A percentile compares a stretch with the other conserved stretches of the same genome.
Evolutionary conservation across 2,797 vertebrate species (phyloP).

Genomic region (Myotis daubentonii): DNA sequence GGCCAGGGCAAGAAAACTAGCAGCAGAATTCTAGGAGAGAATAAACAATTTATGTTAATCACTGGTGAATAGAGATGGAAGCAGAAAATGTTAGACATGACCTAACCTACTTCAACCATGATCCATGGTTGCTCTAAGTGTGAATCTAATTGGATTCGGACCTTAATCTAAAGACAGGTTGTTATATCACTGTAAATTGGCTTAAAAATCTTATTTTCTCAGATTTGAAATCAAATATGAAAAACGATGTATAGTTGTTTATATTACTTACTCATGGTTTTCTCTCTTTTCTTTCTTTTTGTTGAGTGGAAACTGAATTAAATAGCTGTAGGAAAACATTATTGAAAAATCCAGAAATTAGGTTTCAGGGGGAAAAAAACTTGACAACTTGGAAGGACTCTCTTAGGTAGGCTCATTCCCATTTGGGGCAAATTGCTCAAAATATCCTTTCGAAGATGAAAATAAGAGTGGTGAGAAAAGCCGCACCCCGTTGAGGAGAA

Average conservation of each 20-base stretch:
- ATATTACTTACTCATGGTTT: background rate
- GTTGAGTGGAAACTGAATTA: background rate
- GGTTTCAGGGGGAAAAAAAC: background rate
- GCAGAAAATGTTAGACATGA: background rate
- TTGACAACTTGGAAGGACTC: background rate
- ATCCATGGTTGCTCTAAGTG: background rate
- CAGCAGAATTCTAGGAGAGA: background rate
- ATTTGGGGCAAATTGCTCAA: background rate
- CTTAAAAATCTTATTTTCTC: slow-evolving; percentile 12
- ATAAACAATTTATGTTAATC: slow-evolving; percentile 8
- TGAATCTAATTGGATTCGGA: background rate
- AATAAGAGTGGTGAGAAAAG: background rate
- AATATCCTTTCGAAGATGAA: background rate
- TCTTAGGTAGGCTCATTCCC: background rate
- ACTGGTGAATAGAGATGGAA: slow-evolving; percentile 38
- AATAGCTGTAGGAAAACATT: background rate
- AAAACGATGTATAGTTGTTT: background rate
- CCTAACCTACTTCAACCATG: background rate
- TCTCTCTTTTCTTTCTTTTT: background rate
- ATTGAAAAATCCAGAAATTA: background rate
- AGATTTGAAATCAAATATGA: slow-evolving; percentile 37
- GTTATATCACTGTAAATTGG: background rate
- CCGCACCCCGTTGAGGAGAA: background rate
- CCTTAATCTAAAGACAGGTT: background rate
- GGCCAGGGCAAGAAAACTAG: background rate